These are phyloP conservation scores for Himalopsyche tibetana DNA, from an alignment of 2,888 invertebrate genomes.

Conservation along the genomic window DNA sequence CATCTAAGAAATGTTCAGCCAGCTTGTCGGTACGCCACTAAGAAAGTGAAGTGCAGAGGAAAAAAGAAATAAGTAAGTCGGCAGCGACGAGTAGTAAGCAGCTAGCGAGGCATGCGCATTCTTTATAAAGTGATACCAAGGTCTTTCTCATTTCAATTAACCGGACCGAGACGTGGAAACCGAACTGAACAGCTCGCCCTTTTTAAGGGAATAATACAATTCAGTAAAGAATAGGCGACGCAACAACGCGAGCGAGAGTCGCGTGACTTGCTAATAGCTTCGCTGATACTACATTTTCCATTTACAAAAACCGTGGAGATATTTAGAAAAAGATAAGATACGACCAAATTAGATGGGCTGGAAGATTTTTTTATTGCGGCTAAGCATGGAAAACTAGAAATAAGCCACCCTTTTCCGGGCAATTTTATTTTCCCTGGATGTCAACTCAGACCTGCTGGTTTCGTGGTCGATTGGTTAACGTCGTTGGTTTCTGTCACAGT, in stretches of 20 bases:
- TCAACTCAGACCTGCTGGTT: too few species aligned
- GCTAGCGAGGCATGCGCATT: conserved; percentile 45
- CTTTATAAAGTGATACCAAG: conserved; percentile 59
- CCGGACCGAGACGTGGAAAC: conserved; percentile 52
- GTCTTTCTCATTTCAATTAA: conserved; percentile 55
- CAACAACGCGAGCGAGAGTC: not conserved
- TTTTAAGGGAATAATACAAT: conserved; percentile 54
- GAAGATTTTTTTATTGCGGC: too few species aligned
- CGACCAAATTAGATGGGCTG: too few species aligned
- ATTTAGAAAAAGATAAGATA: too few species aligned
- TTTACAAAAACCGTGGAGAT: too few species aligned
- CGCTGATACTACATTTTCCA: not conserved
- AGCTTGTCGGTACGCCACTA: conserved; percentile 18
- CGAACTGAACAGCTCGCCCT: conserved; percentile 46
- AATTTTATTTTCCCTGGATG: too few species aligned
- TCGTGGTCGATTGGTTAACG: too few species aligned
- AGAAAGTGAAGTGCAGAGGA: not conserved
- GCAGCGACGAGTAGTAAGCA: too few species aligned
- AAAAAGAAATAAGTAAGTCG: conserved; percentile 44
- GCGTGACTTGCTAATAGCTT: conserved; percentile 27
- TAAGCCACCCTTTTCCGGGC: too few species aligned
- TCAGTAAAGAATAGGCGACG: conserved; percentile 13
- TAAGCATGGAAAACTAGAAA: too few species aligned
- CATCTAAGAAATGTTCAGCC: too few species aligned
- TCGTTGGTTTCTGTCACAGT: too few species aligned